Evolutionary conservation across 64 coral and sea anemone genomes (phyloP), one percentile per base, ranked within the genome.

Genomic region (Porites lutea): DNA sequence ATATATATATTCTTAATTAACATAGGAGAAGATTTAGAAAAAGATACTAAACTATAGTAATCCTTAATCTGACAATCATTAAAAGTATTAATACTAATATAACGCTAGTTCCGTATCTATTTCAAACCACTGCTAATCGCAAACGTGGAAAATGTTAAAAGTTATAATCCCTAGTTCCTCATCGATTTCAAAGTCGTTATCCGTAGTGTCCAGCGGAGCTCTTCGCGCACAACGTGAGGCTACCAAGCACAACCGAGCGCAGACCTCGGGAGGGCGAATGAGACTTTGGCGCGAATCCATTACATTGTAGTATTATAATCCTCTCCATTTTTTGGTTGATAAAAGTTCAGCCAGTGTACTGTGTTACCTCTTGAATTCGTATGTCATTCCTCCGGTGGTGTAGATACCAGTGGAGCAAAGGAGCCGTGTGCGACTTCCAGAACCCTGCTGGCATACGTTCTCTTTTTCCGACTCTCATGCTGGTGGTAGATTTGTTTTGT

Each of bases 221-320:
- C n/a, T n/a, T n/a, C n/a, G n/a, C n/a, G n/a, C n/a, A n/a, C n/a
- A n/a, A n/a, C n/a, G n/a, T n/a, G n/a, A n/a, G n/a, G n/a, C n/a
- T n/a, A n/a, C n/a, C n/a, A n/a, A n/a, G n/a, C 27, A 37, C 27
- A 37, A 37, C 27, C 27, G 27, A 77, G 7, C 0, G 74, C 74
- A 44, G 74, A 77, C 49, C 74, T 22, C 27, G 49, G 74, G 7
- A 77, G 74, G 27, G 74, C 74, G 74, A 77, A 77, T 22, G 74
- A 77, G 27, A 48, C 49, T 77, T 13, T 77, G 22, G 27, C 74
- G 27, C 74, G 74, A 48, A 77, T 77, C 74, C 74, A 77, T 77
- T 15, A 77, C 4, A 77, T 77, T 4, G 74, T 77, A 44, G 27
- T 22, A 44, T 22, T 7, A 48, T 77, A 77, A 44, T 77, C 22